Evolutionary conservation across 2,888 invertebrate genomes (phyloP).

Genomic region (Caenorhabditis parvicauda): DNA sequence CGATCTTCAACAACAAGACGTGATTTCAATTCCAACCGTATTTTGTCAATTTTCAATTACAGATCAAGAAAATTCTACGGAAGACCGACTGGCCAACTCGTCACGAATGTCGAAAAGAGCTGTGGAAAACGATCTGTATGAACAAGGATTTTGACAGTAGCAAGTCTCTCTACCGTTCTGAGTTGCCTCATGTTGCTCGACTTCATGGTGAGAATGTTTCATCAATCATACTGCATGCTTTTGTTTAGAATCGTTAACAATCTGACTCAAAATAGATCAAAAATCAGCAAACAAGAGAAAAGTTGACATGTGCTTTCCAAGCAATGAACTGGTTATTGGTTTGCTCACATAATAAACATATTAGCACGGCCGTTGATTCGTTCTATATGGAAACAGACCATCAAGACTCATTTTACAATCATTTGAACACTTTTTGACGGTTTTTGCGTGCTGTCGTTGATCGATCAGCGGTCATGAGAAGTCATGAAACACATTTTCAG

Average conservation of each 20-base stretch:
- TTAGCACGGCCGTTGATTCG: too few relatives aligned
- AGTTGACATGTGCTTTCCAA: constrained; percentile 14
- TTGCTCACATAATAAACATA: too few relatives aligned
- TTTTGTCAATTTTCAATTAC: constrained; percentile 19
- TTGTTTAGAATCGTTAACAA: not conserved
- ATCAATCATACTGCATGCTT: too few relatives aligned
- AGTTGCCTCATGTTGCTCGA: constrained; percentile 41
- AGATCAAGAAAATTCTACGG: constrained; percentile 62
- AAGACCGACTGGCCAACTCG: constrained; percentile 58
- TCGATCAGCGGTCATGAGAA: too few relatives aligned
- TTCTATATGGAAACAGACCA: too few relatives aligned
- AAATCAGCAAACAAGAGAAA: constrained; percentile 13
- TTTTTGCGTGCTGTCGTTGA: too few relatives aligned
- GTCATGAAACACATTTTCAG: too few relatives aligned
- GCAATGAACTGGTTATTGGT: too few relatives aligned
- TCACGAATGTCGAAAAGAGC: constrained; percentile 58
- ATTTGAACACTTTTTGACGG: too few relatives aligned
- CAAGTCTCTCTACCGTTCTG: constrained; percentile 37
- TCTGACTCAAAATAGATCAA: not conserved
- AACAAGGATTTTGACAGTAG: constrained; percentile 46
- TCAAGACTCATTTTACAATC: too few relatives aligned
- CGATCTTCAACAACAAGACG: not conserved
- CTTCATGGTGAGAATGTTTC: constrained; percentile 42
- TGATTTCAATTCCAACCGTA: not conserved
- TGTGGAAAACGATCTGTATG: constrained; percentile 57